Evolutionary conservation across 2,113 vertebrate species (phyloP).

Genomic region (Vanacampus margaritifer): DNA sequence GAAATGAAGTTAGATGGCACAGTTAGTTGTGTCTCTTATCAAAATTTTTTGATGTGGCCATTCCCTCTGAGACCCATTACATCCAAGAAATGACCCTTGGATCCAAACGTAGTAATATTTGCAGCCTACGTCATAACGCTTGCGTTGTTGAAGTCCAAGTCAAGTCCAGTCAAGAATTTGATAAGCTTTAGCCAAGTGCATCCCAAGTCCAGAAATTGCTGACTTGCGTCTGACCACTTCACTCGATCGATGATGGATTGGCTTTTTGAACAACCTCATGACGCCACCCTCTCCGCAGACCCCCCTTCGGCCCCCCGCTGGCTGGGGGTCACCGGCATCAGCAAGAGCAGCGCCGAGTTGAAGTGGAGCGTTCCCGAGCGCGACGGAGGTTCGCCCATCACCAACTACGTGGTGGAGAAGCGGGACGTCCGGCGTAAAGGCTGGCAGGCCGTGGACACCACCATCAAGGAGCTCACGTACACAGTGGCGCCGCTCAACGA

Average conservation of each 20-base stretch:
- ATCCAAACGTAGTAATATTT: too few relatives aligned
- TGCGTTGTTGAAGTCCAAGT: too few relatives aligned
- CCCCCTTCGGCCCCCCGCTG: constrained; percentile 93
- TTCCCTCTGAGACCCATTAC: too few relatives aligned
- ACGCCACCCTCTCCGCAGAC: constrained; percentile 62
- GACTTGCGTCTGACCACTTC: too few relatives aligned
- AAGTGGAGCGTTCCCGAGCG: constrained; percentile 95
- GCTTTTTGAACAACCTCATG: neutral
- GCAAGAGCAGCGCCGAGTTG: constrained; percentile 87
- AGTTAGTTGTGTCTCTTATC: too few relatives aligned
- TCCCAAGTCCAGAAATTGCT: too few relatives aligned
- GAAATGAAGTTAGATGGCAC: too few relatives aligned
- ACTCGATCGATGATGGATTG: neutral
- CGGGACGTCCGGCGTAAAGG: constrained; percentile 92
- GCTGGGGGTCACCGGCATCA: constrained; percentile 86
- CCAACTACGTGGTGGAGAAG: constrained; percentile 95
- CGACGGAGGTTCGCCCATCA: constrained; percentile 90
- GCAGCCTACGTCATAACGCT: too few relatives aligned
- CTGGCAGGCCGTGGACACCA: constrained; percentile 97
- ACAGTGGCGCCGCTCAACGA: constrained; percentile 90
- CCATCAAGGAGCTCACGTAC: constrained; percentile 89
- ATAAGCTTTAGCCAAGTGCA: too few relatives aligned
- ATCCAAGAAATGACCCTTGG: too few relatives aligned
- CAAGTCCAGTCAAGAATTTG: too few relatives aligned
- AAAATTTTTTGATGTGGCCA: too few relatives aligned